A percentile compares a stretch with the other conserved stretches of the same genome.
Evolutionary conservation across 1,140 invertebrate genomes (phyloP).

Genomic region (Drosophila albomicans): DNA sequence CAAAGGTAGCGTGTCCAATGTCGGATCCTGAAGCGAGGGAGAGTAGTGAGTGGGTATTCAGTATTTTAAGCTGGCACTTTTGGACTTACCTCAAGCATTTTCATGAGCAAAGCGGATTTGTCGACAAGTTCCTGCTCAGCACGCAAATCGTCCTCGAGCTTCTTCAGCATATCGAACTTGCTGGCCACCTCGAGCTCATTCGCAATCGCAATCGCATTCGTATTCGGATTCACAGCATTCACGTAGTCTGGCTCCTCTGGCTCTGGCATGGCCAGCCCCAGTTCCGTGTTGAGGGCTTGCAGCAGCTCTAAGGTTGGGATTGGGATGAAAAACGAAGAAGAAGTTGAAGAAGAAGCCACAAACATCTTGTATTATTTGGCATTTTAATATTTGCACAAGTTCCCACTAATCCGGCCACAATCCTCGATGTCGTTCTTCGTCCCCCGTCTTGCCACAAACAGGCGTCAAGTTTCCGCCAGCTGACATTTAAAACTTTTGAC

Average conservation of each 20-base stretch:
- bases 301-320: conserved; percentile 61
- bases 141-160: conserved; percentile 78
- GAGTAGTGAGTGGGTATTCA: background rate
- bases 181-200: conserved; percentile 74
- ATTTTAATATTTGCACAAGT: conserved; percentile 57
- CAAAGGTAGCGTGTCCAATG: conserved; percentile 81
- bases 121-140: conserved; percentile 82
- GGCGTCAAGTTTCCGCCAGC: conserved; percentile 51
- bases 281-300: conserved; percentile 65
- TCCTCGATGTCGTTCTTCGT: conserved; percentile 19
- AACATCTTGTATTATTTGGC: conserved; percentile 48
- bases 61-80: conserved; percentile 16
- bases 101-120: conserved; percentile 83
- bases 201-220: conserved; percentile 1
- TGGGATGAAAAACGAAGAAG: background rate
- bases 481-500: conserved; percentile 71
- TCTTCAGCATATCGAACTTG: conserved; percentile 76
- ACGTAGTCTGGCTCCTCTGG: conserved; percentile 64
- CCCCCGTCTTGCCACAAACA: conserved; percentile 17
- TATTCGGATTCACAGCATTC: conserved; percentile 12
- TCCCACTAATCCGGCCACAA: conserved; percentile 61
- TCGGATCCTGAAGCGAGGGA: conserved; percentile 60
- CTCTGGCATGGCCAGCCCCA: conserved; percentile 29
- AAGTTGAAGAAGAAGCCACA: conserved; percentile 2
- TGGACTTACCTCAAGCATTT: conserved; percentile 78